Percentiles rank a stretch among this genome's conserved stretches.
phyloP scores from a whole-genome alignment of 2,888 invertebrate species.

The Ditula angustiorana region DNA sequence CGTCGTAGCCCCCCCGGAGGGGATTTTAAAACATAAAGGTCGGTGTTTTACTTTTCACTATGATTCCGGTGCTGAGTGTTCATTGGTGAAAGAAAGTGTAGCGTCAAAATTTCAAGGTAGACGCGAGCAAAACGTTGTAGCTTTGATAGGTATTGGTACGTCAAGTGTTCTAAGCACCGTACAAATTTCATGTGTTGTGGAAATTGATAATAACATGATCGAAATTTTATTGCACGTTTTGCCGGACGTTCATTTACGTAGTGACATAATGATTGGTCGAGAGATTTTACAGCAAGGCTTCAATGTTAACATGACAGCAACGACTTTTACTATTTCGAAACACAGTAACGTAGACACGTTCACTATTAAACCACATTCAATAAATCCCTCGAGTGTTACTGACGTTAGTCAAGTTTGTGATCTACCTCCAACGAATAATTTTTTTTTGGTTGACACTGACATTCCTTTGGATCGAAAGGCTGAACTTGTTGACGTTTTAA shows the following conservation, averaged over 20 bases:
- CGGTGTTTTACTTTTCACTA: conserved; percentile 32
- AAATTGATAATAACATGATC: conserved; percentile 17
- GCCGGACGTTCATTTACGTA: conserved; percentile 33
- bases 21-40: conserved; percentile 38
- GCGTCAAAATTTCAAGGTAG: conserved; percentile 26
- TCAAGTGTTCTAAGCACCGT: not conserved
- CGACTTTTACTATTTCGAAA: no score
- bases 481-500: not conserved
- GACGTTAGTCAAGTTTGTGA: not conserved
- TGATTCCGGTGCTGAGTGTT: conserved; percentile 39
- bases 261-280: not conserved
- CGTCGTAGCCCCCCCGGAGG: not conserved
- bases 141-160: conserved; percentile 1
- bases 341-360: no score
- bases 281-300: no score
- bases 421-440: not conserved
- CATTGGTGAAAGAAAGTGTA: conserved; percentile 38
- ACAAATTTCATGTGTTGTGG: conserved; percentile 25
- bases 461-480: not conserved
- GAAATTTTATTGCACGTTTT: conserved; percentile 42
- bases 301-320: no score
- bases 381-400: no score
- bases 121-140: not conserved
- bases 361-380: no score
- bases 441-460: not conserved